Conservation (phyloP, 2,797 vertebrate species). For the Rhinogobio ventralis region DNA sequence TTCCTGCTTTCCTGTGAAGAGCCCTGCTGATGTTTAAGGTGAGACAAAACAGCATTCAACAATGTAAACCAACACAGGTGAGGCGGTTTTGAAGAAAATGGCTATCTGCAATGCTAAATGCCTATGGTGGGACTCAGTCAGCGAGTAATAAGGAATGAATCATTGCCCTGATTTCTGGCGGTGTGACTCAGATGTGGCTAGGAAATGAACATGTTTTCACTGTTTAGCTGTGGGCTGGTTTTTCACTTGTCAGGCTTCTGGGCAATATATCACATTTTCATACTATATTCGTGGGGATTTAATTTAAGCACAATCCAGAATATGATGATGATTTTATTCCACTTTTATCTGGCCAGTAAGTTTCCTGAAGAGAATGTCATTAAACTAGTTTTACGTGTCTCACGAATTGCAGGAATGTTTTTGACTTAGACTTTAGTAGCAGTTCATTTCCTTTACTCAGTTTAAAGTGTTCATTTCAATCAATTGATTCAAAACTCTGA, state of each 20-base stretch:
- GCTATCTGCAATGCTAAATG: conserved; percentile 53
- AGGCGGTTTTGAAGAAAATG: conserved; percentile 24
- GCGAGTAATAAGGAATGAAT: conserved; percentile 45
- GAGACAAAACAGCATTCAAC: conserved; percentile 55
- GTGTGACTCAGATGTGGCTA: conserved; percentile 36
- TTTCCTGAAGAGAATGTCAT: not conserved
- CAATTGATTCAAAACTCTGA: not conserved
- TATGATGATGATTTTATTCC: not conserved
- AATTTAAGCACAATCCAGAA: not conserved
- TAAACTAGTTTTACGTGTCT: not conserved
- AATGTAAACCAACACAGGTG: conserved; percentile 56
- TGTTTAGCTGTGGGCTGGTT: conserved; percentile 75
- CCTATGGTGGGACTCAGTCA: conserved; percentile 24
- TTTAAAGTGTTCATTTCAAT: not conserved
- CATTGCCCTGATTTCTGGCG: conserved; percentile 18
- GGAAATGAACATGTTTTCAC: conserved; percentile 41
- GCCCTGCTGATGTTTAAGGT: conserved; percentile 32
- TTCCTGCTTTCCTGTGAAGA: conserved; percentile 30
- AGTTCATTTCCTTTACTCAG: not conserved
- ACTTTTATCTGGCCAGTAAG: not conserved
- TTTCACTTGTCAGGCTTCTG: conserved; percentile 83
- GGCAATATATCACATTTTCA: not conserved
- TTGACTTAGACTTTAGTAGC: not conserved
- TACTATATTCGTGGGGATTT: not conserved
- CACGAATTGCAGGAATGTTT: not conserved